Base-by-base conservation (phyloP, 2,797 vertebrate genomes). In the Malacoctenus gilli region DNA sequence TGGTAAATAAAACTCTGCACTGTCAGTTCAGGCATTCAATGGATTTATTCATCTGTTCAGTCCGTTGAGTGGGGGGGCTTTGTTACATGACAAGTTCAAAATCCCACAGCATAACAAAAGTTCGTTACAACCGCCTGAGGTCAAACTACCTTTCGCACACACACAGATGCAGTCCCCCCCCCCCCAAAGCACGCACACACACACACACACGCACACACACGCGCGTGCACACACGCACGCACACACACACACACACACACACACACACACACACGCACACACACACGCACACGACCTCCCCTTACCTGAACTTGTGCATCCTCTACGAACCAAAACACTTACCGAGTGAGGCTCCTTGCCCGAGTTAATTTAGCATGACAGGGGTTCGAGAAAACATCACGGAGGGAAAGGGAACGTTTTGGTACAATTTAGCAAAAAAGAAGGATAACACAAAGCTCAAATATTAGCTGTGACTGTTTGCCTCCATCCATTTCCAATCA, bases 31-130 rank as follows among this genome's bases (percentile, higher is more conserved):
- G 91, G 92, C 93, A 92, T 94, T 96, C 93, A 92, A 94, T 90
- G 93, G 90, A 91, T 98, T 98, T 98, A 98, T 95, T 98, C 89
- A 95, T 93, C 90, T 93, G 91, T 89, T 89, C 92, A 92, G 94
- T 94, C 94, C 93, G 93, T 87, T 85, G 73, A 91, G 86, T 91
- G 16, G 91, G 68, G 91, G 72, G 11, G 90, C 53, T 11, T 72
- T 59, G 75, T 77, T 72, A 89, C 85, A 86, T 65, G 72, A 87
- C 74, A 79, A 82, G 79, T 80, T 83, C 66, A 72, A 77, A 74
- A 74, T 77, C 63, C 65, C 76, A 67, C 68, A 62, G 76, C 59
- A 70, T 61, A 72, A 61, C 55, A 84, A 75, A 61, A 67, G 53
- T 44, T 74, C 56, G 53, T 47, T 48, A 84, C 77, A 86, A 82